phyloP scores from a whole-genome alignment of 2,888 invertebrate genomes.

The Anthoptus insignis region DNA sequence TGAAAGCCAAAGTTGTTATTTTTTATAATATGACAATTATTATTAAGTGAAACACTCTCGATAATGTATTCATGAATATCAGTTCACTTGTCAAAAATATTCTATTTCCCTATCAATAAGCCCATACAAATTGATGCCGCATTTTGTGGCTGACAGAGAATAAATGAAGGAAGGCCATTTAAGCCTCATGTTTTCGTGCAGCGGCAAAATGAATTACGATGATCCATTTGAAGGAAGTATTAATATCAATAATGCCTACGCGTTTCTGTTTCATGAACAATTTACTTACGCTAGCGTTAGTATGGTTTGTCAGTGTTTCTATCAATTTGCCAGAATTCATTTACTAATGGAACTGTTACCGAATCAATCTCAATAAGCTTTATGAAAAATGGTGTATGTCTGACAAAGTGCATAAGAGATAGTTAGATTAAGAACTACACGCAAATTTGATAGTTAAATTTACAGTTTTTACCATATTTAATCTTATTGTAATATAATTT shows the following conservation, averaged over 20 bases:
- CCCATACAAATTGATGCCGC: constrained; percentile 34
- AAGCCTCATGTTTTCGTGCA: constrained; percentile 35
- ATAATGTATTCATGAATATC: constrained; percentile 5
- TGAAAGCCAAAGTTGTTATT: too few species aligned
- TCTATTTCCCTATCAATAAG: constrained; percentile 35
- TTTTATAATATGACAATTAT: not conserved
- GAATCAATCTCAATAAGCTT: not conserved
- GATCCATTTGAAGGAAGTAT: constrained; percentile 35
- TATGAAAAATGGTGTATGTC: not conserved
- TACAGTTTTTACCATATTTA: too few species aligned
- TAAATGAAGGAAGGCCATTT: constrained; percentile 37
- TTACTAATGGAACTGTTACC: constrained; percentile 14
- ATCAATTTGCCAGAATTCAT: constrained; percentile 7
- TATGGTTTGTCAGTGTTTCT: constrained; percentile 8
- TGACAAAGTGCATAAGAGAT: not conserved
- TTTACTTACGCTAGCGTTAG: constrained; percentile 27
- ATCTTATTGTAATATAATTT: too few species aligned
- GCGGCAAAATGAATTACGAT: constrained; percentile 37
- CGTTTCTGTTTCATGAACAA: constrained; percentile 34
- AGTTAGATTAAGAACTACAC: not conserved
- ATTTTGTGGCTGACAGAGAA: constrained; percentile 39
- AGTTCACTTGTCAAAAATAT: constrained; percentile 22
- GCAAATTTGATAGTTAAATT: too few species aligned
- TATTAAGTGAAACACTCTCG: not conserved
- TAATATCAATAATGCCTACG: constrained; percentile 36